Evolutionary conservation across 1,140 invertebrate genomes (phyloP), one percentile per base, ranked within the genome.

Genomic region (Cydia pomonella): DNA sequence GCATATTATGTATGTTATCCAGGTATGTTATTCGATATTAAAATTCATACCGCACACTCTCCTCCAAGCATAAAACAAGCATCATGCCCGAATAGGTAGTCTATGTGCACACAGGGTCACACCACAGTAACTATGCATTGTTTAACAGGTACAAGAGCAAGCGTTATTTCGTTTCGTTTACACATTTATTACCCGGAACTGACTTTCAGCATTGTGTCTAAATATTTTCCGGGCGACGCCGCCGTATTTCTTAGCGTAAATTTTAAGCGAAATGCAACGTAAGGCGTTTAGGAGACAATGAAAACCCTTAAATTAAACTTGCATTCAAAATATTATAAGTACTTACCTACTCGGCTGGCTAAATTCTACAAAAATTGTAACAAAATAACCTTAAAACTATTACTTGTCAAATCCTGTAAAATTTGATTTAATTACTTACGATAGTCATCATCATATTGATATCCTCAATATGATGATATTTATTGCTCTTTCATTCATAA

Each of bases 91-190:
- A 69, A 69, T 18, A 38, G 64, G 64, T 33, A 69, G 64, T 69
- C 64, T 69, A 69, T 50, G 29, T 69, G 64, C 64, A 6, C 64
- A 6, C 53, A 69, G 64, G 64, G 64, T 69, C 64, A 69, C 63
- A 29, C 63, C 33, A 69, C 29, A 12, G 3, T 59, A 69, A 38
- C 27, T 38, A 69, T 69, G 64, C 33, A 69, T 69, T 69, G 64
- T 69, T 69, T 69, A 69, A 18, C 63, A 29, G 27, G 63, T 16
- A 66, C 21, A 16, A 18, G 64, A 9, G 64, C 27, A 38, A 2
- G 64, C n/a, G n/a, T 41, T 33, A 69, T 69, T n/a, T n/a, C n/a
- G n/a, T n/a, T n/a, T n/a, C n/a, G n/a, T n/a, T 69, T 41, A 69
- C 64, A 69, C 27, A 29, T 33, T 33, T 69, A 69, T 69, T 33